phyloP scores from a whole-genome alignment of 2,797 vertebrate genomes.

The Parauchenoglanis ngamensis region DNA sequence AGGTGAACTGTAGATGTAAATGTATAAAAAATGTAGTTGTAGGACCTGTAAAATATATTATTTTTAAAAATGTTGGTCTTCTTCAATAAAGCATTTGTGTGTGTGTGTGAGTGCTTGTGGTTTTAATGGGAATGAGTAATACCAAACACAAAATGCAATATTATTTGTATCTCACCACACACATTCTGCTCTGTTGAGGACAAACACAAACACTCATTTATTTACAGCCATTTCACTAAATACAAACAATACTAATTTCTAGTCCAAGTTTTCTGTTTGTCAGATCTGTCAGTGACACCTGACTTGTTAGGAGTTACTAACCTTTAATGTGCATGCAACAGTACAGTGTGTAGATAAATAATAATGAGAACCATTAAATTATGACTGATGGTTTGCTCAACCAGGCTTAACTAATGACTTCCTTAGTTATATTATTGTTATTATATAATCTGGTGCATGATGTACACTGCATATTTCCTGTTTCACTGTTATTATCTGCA shows the following conservation, averaged over 20 bases:
- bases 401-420: not conserved
- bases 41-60: not conserved
- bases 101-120: not conserved
- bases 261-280: not conserved
- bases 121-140: not conserved
- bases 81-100: not conserved
- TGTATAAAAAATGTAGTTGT: not conserved
- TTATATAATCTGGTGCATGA: not conserved
- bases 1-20: not conserved
- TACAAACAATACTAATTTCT: not conserved
- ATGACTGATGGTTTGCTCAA: not conserved
- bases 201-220: not conserved
- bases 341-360: not conserved
- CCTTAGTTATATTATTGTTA: not conserved
- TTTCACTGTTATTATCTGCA: not conserved
- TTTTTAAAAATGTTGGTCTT: not conserved
- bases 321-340: not conserved
- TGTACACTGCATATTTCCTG: not conserved
- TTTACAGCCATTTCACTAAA: conserved; percentile 9
- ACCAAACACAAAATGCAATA: not conserved
- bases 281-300: not conserved
- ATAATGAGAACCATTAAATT: not conserved
- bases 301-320: not conserved
- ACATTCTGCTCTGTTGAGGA: not conserved
- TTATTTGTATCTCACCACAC: not conserved